A percentile compares a stretch with the other conserved stretches of the same genome.
Evolutionary conservation across 1,140 invertebrate species (phyloP).

Genomic region (Mesaphorura yosii): DNA sequence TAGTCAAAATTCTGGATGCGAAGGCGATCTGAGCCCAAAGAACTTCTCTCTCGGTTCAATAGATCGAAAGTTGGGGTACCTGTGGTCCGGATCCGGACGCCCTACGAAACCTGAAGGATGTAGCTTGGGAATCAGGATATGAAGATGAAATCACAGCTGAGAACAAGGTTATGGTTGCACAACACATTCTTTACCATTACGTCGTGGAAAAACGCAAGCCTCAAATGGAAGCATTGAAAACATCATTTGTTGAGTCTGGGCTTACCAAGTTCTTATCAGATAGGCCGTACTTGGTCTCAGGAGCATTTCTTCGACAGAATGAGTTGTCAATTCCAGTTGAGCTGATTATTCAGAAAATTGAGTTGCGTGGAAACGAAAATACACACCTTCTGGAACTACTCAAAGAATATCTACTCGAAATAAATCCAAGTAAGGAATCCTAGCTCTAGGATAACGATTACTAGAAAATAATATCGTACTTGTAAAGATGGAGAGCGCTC

Average conservation of each 20-base stretch:
- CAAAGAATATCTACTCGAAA: too few species aligned
- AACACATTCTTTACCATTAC: neutral
- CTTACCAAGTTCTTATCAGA: neutral
- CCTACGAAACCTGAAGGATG: neutral
- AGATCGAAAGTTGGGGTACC: neutral
- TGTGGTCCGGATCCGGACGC: neutral
- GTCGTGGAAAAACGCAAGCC: neutral
- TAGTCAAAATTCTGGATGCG: neutral
- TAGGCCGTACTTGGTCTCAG: neutral
- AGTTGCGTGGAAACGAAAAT: too few species aligned
- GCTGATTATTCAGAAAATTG: too few species aligned
- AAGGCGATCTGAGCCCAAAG: neutral
- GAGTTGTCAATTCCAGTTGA: too few species aligned
- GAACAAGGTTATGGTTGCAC: neutral
- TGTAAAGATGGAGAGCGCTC: too few species aligned
- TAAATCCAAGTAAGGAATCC: too few species aligned
- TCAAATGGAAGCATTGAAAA: neutral
- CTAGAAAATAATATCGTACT: too few species aligned
- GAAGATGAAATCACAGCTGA: neutral
- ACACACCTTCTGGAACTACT: too few species aligned
- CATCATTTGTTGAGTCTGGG: neutral
- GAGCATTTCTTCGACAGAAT: neutral
- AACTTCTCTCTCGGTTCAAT: neutral
- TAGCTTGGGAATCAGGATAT: neutral
- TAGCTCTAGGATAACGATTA: too few species aligned